phyloP scores from a whole-genome alignment of 2,888 invertebrate genomes.

The Agrilus biguttatus region DNA sequence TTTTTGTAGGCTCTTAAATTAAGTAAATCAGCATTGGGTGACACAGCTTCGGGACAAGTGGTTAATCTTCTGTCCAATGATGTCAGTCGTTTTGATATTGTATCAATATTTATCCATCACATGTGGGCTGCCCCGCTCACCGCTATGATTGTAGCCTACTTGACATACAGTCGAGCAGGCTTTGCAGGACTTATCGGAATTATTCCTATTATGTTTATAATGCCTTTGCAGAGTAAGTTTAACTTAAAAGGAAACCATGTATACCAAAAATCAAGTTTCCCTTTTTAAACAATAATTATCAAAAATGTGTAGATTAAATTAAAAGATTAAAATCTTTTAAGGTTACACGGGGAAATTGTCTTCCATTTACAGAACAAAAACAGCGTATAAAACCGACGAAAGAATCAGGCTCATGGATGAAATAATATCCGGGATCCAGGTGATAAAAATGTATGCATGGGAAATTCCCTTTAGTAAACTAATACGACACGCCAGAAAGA shows the following conservation, averaged over 20 bases:
- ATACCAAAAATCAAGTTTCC: background rate
- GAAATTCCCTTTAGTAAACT: conserved; percentile 55
- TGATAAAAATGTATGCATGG: conserved; percentile 65
- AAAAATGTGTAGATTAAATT: too few relatives aligned
- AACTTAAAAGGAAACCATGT: background rate
- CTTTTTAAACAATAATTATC: too few relatives aligned
- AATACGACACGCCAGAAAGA: conserved; percentile 40
- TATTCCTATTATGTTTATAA: conserved; percentile 57
- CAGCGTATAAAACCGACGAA: conserved; percentile 76
- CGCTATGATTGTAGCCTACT: conserved; percentile 54
- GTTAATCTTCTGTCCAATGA: conserved; percentile 91
- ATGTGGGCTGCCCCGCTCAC: conserved; percentile 72
- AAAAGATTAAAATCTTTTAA: conserved; percentile 26
- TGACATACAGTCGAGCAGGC: conserved; percentile 63
- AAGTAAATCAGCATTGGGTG: conserved; percentile 52
- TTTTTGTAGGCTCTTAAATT: conserved; percentile 49
- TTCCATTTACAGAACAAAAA: conserved; percentile 54
- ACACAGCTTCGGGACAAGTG: conserved; percentile 76
- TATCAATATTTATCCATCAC: conserved; percentile 70
- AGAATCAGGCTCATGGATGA: conserved; percentile 90
- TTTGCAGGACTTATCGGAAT: conserved; percentile 66
- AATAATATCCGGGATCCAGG: conserved; percentile 83
- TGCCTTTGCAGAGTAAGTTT: conserved; percentile 66
- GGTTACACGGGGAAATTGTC: conserved; percentile 51
- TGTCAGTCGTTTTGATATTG: conserved; percentile 80